Evolutionary conservation across 2,888 invertebrate genomes (phyloP).

Genomic region (Drosophila colorata): DNA sequence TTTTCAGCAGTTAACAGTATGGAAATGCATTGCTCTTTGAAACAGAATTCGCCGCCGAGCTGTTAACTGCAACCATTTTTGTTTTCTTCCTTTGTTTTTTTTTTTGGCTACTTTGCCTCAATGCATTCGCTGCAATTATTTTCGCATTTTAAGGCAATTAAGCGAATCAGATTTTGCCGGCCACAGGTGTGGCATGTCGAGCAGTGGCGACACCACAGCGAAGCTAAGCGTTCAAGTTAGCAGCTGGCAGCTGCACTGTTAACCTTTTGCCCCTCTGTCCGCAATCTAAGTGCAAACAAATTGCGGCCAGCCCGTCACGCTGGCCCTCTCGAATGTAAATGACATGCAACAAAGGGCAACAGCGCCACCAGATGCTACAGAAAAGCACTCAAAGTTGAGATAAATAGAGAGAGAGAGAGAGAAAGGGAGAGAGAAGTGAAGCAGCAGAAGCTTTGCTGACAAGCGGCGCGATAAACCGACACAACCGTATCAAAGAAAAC

Average conservation of each 20-base stretch:
- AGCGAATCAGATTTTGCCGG: constrained; percentile 50
- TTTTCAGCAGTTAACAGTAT: constrained; percentile 56
- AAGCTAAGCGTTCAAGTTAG: constrained; percentile 44
- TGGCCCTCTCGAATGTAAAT: constrained; percentile 55
- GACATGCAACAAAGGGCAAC: constrained; percentile 76
- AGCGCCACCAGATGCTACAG: constrained; percentile 43
- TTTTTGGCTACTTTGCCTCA: constrained; percentile 30
- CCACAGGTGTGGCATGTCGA: constrained; percentile 63
- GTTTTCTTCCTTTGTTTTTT: neutral
- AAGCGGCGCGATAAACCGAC: constrained; percentile 78
- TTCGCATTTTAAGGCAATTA: constrained; percentile 78
- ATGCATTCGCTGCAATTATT: constrained; percentile 64
- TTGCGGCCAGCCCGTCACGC: constrained; percentile 65
- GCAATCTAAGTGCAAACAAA: constrained; percentile 79
- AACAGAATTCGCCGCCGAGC: constrained; percentile 11
- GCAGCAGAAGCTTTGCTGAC: constrained; percentile 63
- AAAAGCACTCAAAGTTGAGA: constrained; percentile 32
- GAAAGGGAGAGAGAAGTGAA: constrained; percentile 1
- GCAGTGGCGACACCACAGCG: constrained; percentile 19
- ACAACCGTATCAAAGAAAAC: constrained; percentile 78
- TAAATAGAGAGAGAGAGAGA: constrained; percentile 6
- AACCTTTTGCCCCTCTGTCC: constrained; percentile 57
- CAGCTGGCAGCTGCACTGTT: constrained; percentile 62
- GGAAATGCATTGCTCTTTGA: constrained; percentile 53
- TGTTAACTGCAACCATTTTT: constrained; percentile 5